Base-by-base conservation (phyloP, 64 coral and sea anemone species). In the Hydrozoanthus tunicans region DNA sequence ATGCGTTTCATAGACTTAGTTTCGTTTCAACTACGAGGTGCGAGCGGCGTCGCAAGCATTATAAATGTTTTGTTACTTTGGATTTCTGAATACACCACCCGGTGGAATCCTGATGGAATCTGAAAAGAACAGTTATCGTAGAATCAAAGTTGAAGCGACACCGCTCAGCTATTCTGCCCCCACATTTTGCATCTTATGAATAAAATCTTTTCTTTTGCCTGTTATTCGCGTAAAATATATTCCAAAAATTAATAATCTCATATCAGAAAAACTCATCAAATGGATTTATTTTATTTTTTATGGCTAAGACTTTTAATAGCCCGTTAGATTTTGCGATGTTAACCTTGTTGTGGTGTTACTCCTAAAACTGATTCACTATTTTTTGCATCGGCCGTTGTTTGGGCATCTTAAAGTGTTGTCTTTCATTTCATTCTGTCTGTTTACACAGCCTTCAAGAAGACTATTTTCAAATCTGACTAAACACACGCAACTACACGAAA, bases 401-500 rank as follows among this genome's bases (percentile, higher is more conserved):
- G 79, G 11, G 15, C 56, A 62, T 27, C 7, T 81, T 81, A 58
- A 81, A 81, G 84, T 26, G 68, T 74, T 88, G 56, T 75, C 68
- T 88, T 74, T 88, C 84, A 59, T 74, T 60, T 26, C 56, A 88
- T 54, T 59, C 84, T 55, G 84, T 88, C 70, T 88, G 68, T 88
- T 73, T 88, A 88, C 68, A 55, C 84, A 88, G 84, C 84, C 84
- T 88, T 88, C 69, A 88, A 88, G 69, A 88, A 88, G 84, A 88
- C 56, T 74, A 88, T 74, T 60, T 72, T 88, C 10, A 75, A 61
- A 53, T 59, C 69, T 73, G 55, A 88, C 68, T 88, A 58, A 74
- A 73, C 58, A 88, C 84, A 88, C 84, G 84, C 84, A 88, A 74
- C 14, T 43, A 88, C 68, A 88, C 84, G 69, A 88, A 75, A 58